These are phyloP conservation scores for Emmelina monodactyla DNA, from an alignment of 2,888 invertebrate genomes.

Conservation along the genomic window DNA sequence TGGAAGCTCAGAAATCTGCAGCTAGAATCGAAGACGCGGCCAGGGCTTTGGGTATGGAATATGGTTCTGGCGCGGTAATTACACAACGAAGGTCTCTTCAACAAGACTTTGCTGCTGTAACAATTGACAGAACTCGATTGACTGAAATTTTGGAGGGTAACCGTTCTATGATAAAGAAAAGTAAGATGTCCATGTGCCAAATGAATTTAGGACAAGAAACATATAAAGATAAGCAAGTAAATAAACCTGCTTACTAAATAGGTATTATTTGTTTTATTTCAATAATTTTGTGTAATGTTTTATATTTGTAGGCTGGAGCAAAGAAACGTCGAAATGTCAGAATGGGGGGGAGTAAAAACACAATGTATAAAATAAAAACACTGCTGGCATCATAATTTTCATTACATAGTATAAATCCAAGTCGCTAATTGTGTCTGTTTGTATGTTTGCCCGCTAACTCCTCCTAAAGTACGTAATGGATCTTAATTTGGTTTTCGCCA, in stretches of 20 bases:
- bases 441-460: too few species aligned
- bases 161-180: conserved; percentile 43
- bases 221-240: conserved; percentile 62
- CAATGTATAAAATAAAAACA: too few species aligned
- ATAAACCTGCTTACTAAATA: conserved; percentile 25
- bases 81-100: neutral
- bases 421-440: too few species aligned
- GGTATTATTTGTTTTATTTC: too few species aligned
- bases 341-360: conserved; percentile 43
- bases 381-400: conserved; percentile 4
- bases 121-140: conserved; percentile 44
- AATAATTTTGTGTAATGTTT: conserved; percentile 14
- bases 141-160: conserved; percentile 51
- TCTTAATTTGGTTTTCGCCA: too few species aligned
- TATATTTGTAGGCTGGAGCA: conserved; percentile 61
- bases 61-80: neutral
- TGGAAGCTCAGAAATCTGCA: too few species aligned
- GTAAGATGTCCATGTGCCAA: conserved; percentile 47
- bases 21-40: neutral
- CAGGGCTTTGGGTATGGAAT: neutral
- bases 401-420: conserved; percentile 7
- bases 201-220: conserved; percentile 46
- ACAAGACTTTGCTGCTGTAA: conserved; percentile 25
- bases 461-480: too few species aligned
- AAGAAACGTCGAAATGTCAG: conserved; percentile 67